A percentile compares a stretch with the other conserved stretches of the same genome.
These are phyloP conservation scores for Gnathonemus echidnorhynchus DNA, from an alignment of 2,113 vertebrate species.

Conservation along the genomic window DNA sequence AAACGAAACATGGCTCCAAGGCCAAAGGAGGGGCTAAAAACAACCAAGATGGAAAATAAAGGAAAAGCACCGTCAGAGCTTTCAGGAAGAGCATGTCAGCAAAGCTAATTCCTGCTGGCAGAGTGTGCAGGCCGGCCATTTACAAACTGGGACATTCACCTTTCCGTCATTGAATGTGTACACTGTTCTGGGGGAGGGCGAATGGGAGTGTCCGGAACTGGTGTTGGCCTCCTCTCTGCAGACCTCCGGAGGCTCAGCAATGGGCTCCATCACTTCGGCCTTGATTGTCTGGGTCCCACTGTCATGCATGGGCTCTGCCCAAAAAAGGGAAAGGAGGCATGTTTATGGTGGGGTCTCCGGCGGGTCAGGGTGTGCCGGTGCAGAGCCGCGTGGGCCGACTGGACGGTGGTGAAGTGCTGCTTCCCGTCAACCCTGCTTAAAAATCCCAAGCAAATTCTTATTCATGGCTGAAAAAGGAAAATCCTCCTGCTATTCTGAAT, in stretches of 20 bases:
- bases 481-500: neutral
- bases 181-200: constrained; percentile 63
- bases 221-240: constrained; percentile 71
- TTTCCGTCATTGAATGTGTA: constrained; percentile 72
- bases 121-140: neutral
- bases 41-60: neutral
- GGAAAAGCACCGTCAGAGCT: neutral
- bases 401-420: neutral
- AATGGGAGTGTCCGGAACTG: constrained; percentile 70
- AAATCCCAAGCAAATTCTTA: neutral
- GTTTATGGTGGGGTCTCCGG: neutral
- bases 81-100: neutral
- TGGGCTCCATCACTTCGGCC: constrained; percentile 64
- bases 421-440: neutral
- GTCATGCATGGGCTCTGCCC: constrained; percentile 69
- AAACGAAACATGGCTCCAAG: neutral
- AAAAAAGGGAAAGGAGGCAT: constrained; percentile 17
- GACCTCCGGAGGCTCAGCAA: constrained; percentile 60
- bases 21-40: neutral
- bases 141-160: constrained; percentile 41
- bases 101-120: neutral
- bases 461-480: neutral
- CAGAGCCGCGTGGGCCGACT: neutral
- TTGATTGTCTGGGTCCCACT: constrained; percentile 77
- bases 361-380: neutral